Evolutionary conservation across 2,113 vertebrate species (phyloP), one percentile per base, ranked within the genome.

Genomic region (Echinops telfairi): DNA sequence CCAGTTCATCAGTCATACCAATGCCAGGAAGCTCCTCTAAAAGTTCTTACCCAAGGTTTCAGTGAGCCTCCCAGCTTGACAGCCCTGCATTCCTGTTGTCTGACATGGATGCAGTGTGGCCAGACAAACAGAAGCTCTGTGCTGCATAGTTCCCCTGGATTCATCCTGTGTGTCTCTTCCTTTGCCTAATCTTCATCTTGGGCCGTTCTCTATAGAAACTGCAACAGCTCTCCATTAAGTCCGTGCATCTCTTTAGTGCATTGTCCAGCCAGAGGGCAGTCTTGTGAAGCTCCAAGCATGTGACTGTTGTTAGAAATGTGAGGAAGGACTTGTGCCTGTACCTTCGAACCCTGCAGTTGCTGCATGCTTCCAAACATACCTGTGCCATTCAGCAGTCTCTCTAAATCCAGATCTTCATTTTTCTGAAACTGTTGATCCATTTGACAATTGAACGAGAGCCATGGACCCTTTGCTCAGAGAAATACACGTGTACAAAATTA

Each of bases 371-470:
- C 31, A n/a, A 70, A 22, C 29, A 25, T 83, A 58, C 17, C 38
- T 22, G 47, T 89, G 25, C 31, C 29, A 53, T 77, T 10, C 43
- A 79, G 4, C 4, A 5, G 3, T 60, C 25, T 71, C 60, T 94
- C 23, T 85, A 31, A 73, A 71, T 31, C 66, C 58, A 3, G 36
- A 22, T 40, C 84, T 81, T 93, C 87, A 53, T 6, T 31, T 81
- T 57, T 70, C 33, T 71, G 25, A 20, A 20, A 70, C 57, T 47
- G 87, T 76, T 93, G 83, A n/a, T 8, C 19, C 57, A 70, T n/a
- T 87, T 90, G 57, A 47, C 73, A 47, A 80, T 92, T 89, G 70
- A 66, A 64, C 70, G 8, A 78, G 14, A 77, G 17, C 68, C n/a
- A 60, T 71, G 70, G 40, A 71, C 66, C 70, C 60, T 57, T 64